phyloP scores from a whole-genome alignment of 2,797 vertebrate species.

The Erpetoichthys calabaricus region DNA sequence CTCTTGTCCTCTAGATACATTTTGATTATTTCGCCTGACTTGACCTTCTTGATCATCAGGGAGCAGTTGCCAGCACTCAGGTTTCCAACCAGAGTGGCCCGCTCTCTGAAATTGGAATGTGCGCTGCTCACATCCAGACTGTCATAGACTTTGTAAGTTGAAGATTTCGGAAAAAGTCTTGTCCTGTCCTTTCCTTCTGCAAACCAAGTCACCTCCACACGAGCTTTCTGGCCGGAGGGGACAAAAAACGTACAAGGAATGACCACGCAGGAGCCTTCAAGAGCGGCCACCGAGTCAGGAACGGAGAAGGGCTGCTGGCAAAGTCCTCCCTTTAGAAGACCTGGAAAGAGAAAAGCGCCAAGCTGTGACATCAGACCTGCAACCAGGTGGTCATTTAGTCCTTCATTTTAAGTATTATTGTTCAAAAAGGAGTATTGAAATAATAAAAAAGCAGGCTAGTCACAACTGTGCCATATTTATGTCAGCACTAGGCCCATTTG shows the following conservation, averaged over 20 bases:
- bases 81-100: conserved; percentile 34
- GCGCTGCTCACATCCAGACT: conserved; percentile 29
- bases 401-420: too few relatives aligned
- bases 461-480: too few relatives aligned
- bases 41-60: conserved; percentile 38
- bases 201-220: conserved; percentile 29
- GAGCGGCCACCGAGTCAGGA: conserved; percentile 35
- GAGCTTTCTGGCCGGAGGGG: conserved; percentile 15
- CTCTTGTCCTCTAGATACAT: too few relatives aligned
- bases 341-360: conserved; percentile 3
- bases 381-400: too few relatives aligned
- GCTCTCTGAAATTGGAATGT: conserved; percentile 32
- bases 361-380: too few relatives aligned
- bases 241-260: conserved; percentile 53
- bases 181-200: neutral
- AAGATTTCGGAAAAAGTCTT: conserved; percentile 15
- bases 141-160: conserved; percentile 37
- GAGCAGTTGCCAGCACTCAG: conserved; percentile 49
- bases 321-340: conserved; percentile 2
- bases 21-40: conserved; percentile 26
- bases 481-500: too few relatives aligned
- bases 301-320: conserved; percentile 15
- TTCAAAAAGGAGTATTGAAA: too few relatives aligned
- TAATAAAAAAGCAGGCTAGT: too few relatives aligned
- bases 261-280: conserved; percentile 52